Base-by-base conservation (phyloP, 2,888 invertebrate species). In the Syrista parreyssii region DNA sequence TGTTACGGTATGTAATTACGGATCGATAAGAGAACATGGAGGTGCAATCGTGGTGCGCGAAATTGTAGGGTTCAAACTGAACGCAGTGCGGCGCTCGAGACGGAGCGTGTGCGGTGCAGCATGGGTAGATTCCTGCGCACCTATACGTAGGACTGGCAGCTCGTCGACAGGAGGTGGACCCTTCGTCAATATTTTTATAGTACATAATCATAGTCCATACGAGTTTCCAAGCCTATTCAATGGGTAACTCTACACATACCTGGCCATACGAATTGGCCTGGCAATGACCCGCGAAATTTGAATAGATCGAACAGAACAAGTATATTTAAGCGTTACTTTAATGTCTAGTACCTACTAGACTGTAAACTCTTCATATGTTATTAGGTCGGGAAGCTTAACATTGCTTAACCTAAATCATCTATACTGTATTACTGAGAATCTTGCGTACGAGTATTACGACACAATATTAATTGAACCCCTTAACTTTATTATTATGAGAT, bases 1-100 rank as follows among this genome's bases (percentile, higher is more conserved):
- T 76, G 82, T 83, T 84, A 80, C 75, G 74, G 78, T 79, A 79
- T 85, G 81, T 83, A 86, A 86, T 86, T 86, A 86, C 80, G 82
- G 76, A 81, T 83, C 84, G 84, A 86, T 84, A 82, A 80, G 81
- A 77, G 80, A 76, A 76, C 79, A 78, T 77, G 79, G 77, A 69
- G 79, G 79, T 76, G 81, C 79, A 78, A 84, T 86, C 80, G 77
- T 76, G 74, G 73, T 69, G 36, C 74, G 34, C 35, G 55, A 76
- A 79, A 86, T 86, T 86, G 86, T 81, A 83, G 86, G 86, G 84
- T 84, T 83, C 77, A 76, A 40, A 68, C 73, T 68, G 15, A 77
- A 74, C 68, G 77, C 68, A 74, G 73, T 30, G 68, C 35, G 74
- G 35, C 74, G 30, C 31, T 30, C 40, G 36, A 15, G 73, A 72